These are phyloP conservation scores for Cherax destructor DNA, from an alignment of 1,140 invertebrate genomes.

Conservation along the genomic window DNA sequence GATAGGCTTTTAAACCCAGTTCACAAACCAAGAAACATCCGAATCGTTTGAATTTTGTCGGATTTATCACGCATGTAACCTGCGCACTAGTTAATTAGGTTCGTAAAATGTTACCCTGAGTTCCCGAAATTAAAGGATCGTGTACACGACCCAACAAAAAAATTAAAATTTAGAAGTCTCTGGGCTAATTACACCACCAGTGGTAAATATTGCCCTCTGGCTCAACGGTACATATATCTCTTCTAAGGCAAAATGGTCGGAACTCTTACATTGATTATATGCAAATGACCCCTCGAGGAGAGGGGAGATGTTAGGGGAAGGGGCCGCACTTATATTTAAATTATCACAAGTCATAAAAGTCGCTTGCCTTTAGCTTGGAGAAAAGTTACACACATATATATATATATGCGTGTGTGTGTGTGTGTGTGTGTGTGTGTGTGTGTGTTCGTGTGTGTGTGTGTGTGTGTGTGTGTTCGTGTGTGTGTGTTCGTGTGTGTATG, in stretches of 20 bases:
- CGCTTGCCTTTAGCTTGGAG: too few relatives aligned
- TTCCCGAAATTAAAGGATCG: neutral
- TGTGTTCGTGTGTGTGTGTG: too few relatives aligned
- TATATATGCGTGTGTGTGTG: too few relatives aligned
- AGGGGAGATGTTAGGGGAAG: too few relatives aligned
- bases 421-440: too few relatives aligned
- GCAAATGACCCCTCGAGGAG: neutral
- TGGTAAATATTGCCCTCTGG: slow-evolving; percentile 1
- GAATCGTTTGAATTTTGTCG: neutral
- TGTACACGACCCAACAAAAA: neutral
- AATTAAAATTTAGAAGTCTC: neutral
- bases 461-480: too few relatives aligned
- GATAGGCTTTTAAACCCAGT: too few relatives aligned
- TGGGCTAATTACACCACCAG: neutral
- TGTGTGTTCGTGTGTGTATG: too few relatives aligned
- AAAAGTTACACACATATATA: too few relatives aligned
- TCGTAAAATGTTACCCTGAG: neutral
- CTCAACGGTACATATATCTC: neutral
- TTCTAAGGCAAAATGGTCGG: neutral
- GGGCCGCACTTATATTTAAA: too few relatives aligned
- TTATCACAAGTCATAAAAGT: too few relatives aligned
- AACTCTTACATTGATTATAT: neutral
- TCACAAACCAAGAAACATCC: too few relatives aligned
- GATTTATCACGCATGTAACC: neutral
- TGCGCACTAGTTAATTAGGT: neutral